These are phyloP conservation scores for Idaea biselata DNA, from an alignment of 2,888 invertebrate genomes.

Conservation along the genomic window DNA sequence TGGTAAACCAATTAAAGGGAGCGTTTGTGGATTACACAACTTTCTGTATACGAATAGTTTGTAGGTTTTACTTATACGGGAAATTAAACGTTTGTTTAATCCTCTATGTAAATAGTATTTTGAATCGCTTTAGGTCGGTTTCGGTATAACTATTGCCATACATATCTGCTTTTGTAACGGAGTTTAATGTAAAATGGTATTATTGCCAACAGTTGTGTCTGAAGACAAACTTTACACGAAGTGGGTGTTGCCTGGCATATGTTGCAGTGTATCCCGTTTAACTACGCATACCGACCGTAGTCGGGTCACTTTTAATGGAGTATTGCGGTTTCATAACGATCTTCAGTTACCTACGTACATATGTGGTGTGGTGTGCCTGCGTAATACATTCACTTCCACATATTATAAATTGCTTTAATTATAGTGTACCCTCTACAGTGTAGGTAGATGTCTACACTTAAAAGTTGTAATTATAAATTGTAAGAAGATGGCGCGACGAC, in stretches of 20 bases:
- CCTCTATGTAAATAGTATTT: constrained; percentile 45
- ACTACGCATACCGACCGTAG: constrained; percentile 53
- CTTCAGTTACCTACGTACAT: background rate
- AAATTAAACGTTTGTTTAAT: constrained; percentile 57
- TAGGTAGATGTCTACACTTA: background rate
- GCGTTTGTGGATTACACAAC: constrained; percentile 75
- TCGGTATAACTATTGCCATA: constrained; percentile 26
- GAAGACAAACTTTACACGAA: background rate
- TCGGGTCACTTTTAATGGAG: constrained; percentile 44
- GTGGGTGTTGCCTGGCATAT: constrained; percentile 8
- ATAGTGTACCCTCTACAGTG: background rate
- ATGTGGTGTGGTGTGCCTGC: background rate
- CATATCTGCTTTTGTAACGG: constrained; percentile 11
- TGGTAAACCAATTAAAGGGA: constrained; percentile 79
- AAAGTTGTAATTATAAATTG: no score
- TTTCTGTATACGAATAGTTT: constrained; percentile 68
- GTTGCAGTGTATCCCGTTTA: constrained; percentile 51
- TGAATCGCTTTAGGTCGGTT: constrained; percentile 35
- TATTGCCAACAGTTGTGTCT: constrained; percentile 6
- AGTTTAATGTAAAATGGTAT: constrained; percentile 8
- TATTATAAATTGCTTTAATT: background rate
- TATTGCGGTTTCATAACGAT: constrained; percentile 63
- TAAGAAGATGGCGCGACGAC: no score
- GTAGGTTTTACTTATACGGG: constrained; percentile 53
- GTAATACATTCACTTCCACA: constrained; percentile 20